Percentiles rank a stretch among this genome's conserved stretches.
phyloP scores from a whole-genome alignment of 2,797 vertebrate species.

The Melopsittacus undulatus region DNA sequence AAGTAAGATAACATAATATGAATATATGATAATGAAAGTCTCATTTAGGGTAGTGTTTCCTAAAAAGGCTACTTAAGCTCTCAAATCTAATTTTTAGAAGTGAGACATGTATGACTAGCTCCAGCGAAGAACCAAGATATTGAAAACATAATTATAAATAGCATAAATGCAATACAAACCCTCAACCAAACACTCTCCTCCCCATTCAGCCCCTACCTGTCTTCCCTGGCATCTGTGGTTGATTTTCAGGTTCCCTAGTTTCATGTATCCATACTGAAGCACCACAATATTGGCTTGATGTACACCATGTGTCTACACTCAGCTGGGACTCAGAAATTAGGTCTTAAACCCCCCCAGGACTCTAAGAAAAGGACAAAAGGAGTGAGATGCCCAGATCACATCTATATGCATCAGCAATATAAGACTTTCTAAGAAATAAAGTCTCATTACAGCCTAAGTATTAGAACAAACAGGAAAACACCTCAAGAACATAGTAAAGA shows the following conservation, averaged over 20 bases:
- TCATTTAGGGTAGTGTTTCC: background rate
- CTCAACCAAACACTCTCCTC: background rate
- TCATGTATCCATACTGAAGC: background rate
- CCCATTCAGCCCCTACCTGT: background rate
- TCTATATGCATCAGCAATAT: background rate
- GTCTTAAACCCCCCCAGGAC: background rate
- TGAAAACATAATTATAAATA: background rate
- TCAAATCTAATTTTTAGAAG: background rate
- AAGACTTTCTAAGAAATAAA: background rate
- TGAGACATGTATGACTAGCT: background rate
- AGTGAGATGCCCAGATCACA: background rate
- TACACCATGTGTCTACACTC: accelerated
- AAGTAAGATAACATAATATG: background rate
- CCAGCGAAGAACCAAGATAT: background rate
- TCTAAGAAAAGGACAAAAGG: background rate
- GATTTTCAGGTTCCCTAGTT: background rate
- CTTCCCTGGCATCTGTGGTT: background rate
- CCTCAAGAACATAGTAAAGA: background rate
- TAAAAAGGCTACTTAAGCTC: background rate
- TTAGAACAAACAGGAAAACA: background rate
- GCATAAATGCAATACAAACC: background rate
- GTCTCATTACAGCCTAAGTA: background rate
- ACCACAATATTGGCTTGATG: background rate
- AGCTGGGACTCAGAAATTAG: background rate
- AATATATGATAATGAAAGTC: background rate